phyloP scores from a whole-genome alignment of 2,797 vertebrate species.

The Masticophis lateralis region DNA sequence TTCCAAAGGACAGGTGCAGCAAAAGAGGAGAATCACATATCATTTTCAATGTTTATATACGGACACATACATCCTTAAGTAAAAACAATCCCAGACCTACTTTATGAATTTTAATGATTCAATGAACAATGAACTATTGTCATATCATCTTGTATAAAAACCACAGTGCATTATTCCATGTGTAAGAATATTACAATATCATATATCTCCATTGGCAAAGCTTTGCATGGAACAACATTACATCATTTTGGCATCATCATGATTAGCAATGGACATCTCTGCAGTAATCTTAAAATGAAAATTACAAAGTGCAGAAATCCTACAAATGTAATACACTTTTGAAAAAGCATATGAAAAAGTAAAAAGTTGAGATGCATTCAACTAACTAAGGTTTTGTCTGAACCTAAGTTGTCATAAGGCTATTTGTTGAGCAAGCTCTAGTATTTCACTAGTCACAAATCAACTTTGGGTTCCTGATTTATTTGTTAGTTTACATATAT shows the following conservation, averaged over 20 bases:
- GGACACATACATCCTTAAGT: background rate
- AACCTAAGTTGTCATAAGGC: conserved; percentile 20
- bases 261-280: background rate
- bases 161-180: background rate
- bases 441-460: conserved; percentile 51
- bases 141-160: background rate
- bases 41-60: background rate
- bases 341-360: background rate
- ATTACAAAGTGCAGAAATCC: background rate
- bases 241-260: background rate
- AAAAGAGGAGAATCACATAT: background rate
- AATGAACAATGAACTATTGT: background rate
- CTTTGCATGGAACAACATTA: background rate
- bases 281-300: background rate
- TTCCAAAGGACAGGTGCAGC: background rate
- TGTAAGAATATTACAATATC: background rate
- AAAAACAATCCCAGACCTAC: conserved; percentile 73
- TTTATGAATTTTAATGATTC: conserved; percentile 48
- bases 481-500: conserved; percentile 51
- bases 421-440: conserved; percentile 42
- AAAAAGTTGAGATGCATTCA: background rate
- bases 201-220: background rate
- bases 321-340: background rate
- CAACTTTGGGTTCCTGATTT: conserved; percentile 53
- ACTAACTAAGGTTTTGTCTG: conserved; percentile 21